A percentile compares a stretch with the other conserved stretches of the same genome.
Evolutionary conservation across 2,113 vertebrate genomes (phyloP).

Genomic region (Pachyramphus minor): DNA sequence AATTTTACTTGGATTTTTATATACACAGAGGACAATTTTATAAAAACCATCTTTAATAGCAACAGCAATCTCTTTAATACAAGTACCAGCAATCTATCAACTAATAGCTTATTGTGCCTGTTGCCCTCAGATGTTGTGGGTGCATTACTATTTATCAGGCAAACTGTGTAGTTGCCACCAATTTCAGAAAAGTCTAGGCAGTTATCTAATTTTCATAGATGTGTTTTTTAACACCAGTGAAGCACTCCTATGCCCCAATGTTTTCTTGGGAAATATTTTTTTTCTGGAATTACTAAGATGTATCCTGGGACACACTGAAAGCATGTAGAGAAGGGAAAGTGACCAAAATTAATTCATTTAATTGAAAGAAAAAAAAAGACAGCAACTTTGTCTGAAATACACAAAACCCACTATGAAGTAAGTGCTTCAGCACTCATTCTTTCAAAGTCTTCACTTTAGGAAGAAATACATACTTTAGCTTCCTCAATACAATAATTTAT

Average conservation of each 20-base stretch:
- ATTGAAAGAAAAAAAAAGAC: background rate
- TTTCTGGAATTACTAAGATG: background rate
- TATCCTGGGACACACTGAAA: background rate
- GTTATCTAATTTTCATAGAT: background rate
- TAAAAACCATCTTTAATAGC: background rate
- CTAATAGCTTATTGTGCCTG: background rate
- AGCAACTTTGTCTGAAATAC: background rate
- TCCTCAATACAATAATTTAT: background rate
- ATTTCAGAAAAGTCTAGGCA: constrained; percentile 16
- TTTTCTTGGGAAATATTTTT: background rate
- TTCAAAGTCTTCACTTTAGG: background rate
- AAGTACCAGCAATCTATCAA: background rate
- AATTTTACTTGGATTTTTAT: constrained; percentile 27
- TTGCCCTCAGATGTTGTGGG: background rate
- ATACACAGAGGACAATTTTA: constrained; percentile 1
- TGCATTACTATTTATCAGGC: background rate
- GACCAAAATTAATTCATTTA: background rate
- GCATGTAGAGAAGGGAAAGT: background rate
- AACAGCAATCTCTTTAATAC: constrained; percentile 8
- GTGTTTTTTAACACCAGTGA: background rate
- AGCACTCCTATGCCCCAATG: background rate
- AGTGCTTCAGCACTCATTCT: background rate
- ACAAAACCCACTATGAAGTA: background rate
- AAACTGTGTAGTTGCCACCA: background rate
- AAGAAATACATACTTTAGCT: background rate